Evolutionary conservation across 2,888 invertebrate species (phyloP).

Genomic region (Scaptomyza cyrtandrae): DNA sequence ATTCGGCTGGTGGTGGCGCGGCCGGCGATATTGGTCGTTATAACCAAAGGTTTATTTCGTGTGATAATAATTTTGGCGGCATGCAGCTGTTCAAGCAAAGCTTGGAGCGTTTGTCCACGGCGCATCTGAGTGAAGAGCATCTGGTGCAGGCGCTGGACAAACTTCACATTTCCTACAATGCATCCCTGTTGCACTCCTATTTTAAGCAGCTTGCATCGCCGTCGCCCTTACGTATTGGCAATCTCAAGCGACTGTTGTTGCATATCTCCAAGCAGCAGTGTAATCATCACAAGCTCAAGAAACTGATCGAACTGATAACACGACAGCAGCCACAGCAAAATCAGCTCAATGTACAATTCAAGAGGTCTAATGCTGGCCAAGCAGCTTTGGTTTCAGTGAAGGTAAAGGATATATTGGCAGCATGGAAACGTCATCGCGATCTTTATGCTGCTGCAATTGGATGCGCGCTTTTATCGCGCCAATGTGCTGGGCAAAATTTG

Average conservation of each 20-base stretch:
- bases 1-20: constrained; percentile 25
- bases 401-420: constrained; percentile 80
- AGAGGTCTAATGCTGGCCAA: constrained; percentile 48
- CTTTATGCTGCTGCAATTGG: constrained; percentile 79
- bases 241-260: constrained; percentile 80
- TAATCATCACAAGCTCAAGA: constrained; percentile 82
- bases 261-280: constrained; percentile 82
- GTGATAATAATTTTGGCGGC: constrained; percentile 79
- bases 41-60: constrained; percentile 78
- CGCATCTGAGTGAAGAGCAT: constrained; percentile 80
- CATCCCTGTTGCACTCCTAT: constrained; percentile 75
- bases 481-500: constrained; percentile 84
- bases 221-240: constrained; percentile 43
- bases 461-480: constrained; percentile 80
- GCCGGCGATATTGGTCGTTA: constrained; percentile 42
- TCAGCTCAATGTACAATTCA: constrained; percentile 80
- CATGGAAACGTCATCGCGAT: constrained; percentile 82
- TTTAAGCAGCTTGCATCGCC: constrained; percentile 61
- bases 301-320: constrained; percentile 79
- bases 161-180: constrained; percentile 81
- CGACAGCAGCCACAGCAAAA: constrained; percentile 69
- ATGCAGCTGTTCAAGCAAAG: constrained; percentile 67
- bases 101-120: constrained; percentile 78
- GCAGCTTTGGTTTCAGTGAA: constrained; percentile 72
- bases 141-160: constrained; percentile 84